Conservation (phyloP, 30 jellyfish, hydroid and myxozoan genomes). For the Cassiopea andromeda region DNA sequence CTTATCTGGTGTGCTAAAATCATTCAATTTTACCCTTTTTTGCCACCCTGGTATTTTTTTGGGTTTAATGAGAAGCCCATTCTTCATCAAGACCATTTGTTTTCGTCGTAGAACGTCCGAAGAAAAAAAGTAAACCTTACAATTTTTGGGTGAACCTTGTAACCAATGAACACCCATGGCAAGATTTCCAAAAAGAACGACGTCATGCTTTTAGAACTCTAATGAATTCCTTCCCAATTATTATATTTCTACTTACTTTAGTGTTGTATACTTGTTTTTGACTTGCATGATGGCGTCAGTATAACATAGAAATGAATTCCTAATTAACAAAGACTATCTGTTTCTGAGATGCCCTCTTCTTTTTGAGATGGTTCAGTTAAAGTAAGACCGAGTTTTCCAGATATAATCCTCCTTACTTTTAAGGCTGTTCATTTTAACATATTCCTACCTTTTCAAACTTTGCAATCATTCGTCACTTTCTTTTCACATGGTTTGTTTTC, state of each 20-base stretch:
- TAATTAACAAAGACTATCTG: background rate
- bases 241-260: slow-evolving; percentile 3
- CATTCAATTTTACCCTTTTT: too few species aligned
- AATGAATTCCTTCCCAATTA: slow-evolving; percentile 24
- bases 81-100: slow-evolving; percentile 10
- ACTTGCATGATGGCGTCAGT: slow-evolving; percentile 7
- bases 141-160: slow-evolving; percentile 71
- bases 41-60: background rate
- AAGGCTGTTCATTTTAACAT: too few species aligned
- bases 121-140: slow-evolving; percentile 71
- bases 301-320: background rate
- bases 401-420: background rate
- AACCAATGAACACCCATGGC: slow-evolving; percentile 72
- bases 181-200: slow-evolving; percentile 58
- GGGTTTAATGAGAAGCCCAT: background rate
- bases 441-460: too few species aligned
- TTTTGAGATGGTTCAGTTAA: background rate
- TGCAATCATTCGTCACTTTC: too few species aligned
- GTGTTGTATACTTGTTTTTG: slow-evolving; percentile 28
- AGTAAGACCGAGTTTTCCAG: background rate
- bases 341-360: background rate
- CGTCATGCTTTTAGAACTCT: slow-evolving; percentile 39
- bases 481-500: too few species aligned
- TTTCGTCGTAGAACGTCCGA: slow-evolving; percentile 67
- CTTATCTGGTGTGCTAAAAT: too few species aligned